A percentile compares a stretch with the other conserved stretches of the same genome.
phyloP scores from a whole-genome alignment of 2,113 vertebrate species.

The Ranitomeya variabilis region DNA sequence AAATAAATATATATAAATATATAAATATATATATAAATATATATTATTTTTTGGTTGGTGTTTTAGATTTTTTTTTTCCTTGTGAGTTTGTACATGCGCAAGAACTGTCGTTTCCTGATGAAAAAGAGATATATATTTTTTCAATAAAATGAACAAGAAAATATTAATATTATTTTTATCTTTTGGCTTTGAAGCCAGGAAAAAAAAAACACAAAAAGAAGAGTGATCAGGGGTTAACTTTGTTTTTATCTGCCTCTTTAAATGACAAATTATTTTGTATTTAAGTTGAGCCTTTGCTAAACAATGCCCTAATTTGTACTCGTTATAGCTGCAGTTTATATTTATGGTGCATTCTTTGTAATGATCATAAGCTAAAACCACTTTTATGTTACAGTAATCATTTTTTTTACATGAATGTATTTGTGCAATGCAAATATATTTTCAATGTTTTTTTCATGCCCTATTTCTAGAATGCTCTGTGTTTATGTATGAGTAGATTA shows the following conservation, averaged over 20 bases:
- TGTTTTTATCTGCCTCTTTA: constrained; percentile 55
- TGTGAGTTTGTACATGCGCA: constrained; percentile 56
- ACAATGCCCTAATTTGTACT: constrained; percentile 38
- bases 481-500: constrained; percentile 1
- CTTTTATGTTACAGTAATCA: constrained; percentile 45
- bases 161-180: constrained; percentile 59
- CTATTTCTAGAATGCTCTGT: constrained; percentile 28
- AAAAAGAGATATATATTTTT: constrained; percentile 58
- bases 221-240: constrained; percentile 28
- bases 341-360: constrained; percentile 49
- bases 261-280: constrained; percentile 42
- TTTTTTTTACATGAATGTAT: constrained; percentile 47
- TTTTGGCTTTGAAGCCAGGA: constrained; percentile 37
- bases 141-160: constrained; percentile 58
- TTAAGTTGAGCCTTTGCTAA: constrained; percentile 43
- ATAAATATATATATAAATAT: constrained; percentile 52
- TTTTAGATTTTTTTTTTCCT: constrained; percentile 51
- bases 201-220: constrained; percentile 31
- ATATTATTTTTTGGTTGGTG: constrained; percentile 54
- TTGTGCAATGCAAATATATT: constrained; percentile 41
- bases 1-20: constrained; percentile 40
- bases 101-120: constrained; percentile 56
- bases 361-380: constrained; percentile 57
- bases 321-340: constrained; percentile 51
- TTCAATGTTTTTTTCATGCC: constrained; percentile 9